phyloP scores from a whole-genome alignment of 2,797 vertebrate species.

The Falco novaeseelandiae region DNA sequence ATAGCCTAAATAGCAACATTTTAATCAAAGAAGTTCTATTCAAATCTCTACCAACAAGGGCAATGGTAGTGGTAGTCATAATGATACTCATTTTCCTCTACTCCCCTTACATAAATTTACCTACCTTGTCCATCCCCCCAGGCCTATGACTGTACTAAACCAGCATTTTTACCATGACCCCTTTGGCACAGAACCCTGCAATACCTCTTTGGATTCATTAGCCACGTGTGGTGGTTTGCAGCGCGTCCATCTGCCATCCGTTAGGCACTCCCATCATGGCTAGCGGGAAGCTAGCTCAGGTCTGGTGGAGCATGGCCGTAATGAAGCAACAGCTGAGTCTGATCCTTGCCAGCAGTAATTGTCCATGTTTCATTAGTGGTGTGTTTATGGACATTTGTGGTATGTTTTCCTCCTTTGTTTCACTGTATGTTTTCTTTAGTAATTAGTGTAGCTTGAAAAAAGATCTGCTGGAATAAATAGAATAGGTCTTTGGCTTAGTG shows the following conservation, averaged over 20 bases:
- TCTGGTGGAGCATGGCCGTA: background rate
- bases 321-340: background rate
- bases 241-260: background rate
- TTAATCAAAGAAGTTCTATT: background rate
- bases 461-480: background rate
- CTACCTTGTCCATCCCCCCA: no score
- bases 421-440: background rate
- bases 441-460: background rate
- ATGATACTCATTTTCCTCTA: background rate
- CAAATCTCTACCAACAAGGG: background rate
- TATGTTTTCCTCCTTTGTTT: background rate
- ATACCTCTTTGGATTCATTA: background rate
- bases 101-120: background rate
- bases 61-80: background rate
- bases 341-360: background rate
- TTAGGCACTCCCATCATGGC: background rate
- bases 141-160: background rate
- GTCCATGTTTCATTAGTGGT: background rate
- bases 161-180: background rate
- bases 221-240: background rate
- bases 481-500: background rate
- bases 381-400: background rate
- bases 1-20: background rate
- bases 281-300: background rate
- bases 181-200: background rate